Conservation (phyloP, 2,888 invertebrate genomes). For the Lasioglossum leucozonium region DNA sequence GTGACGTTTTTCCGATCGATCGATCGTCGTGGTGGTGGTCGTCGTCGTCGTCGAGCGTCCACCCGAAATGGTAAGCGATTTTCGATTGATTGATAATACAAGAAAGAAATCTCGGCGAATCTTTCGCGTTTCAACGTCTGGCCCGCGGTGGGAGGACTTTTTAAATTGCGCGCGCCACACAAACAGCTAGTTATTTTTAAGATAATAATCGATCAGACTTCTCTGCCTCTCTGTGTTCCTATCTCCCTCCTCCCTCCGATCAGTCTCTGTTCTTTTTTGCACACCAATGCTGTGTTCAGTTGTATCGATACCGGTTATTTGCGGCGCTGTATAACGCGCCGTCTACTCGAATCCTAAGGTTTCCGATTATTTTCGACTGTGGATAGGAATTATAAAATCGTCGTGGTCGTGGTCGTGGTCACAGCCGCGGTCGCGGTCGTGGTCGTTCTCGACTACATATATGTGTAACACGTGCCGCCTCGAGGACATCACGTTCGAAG, state of each 20-base stretch:
- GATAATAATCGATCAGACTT: slow-evolving; percentile 2
- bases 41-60: slow-evolving; percentile 27
- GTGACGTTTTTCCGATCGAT: slow-evolving; percentile 46
- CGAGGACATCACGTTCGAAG: slow-evolving; percentile 46
- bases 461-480: slow-evolving; percentile 41
- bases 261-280: not conserved
- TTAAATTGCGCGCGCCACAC: not conserved
- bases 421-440: not conserved
- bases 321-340: too few species aligned
- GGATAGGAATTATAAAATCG: slow-evolving; percentile 15
- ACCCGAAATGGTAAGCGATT: slow-evolving; percentile 37
- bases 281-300: not conserved
- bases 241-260: not conserved
- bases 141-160: not conserved
- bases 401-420: not conserved
- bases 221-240: not conserved
- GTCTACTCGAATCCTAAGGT: not conserved
- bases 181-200: not conserved
- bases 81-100: not conserved
- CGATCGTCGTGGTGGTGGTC: slow-evolving; percentile 37
- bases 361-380: slow-evolving; percentile 18
- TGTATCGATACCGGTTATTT: not conserved
- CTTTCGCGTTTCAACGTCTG: not conserved
- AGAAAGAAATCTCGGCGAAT: not conserved
- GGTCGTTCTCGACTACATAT: slow-evolving; percentile 16